Base-by-base conservation (phyloP, 1,140 invertebrate genomes). In the Delia radicum region DNA sequence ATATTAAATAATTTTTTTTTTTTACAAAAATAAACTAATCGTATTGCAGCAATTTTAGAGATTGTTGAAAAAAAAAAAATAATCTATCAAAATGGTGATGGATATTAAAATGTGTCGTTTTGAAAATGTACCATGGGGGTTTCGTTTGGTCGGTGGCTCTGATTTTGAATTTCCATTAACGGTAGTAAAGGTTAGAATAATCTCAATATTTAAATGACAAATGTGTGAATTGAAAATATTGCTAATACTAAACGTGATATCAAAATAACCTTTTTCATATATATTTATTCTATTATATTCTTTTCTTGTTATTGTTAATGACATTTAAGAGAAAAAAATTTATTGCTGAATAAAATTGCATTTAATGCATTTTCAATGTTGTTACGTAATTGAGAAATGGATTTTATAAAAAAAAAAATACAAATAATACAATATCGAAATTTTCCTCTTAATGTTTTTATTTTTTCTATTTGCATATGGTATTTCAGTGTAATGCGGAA, bases 91-190 rank as follows among this genome's bases (percentile, higher is more conserved):
- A 69, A 89, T 89, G 89, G 88, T 88, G 79, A 78, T 88, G 72
- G 88, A 89, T 79, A 82, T 89, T 75, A 90, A 90, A 82, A 89
- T 92, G 81, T 87, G 89, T 63, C 91, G 90, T 85, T 89, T 90
- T 77, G 90, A 91, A 79, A 90, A 89, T 76, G 88, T 88, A 72
- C 90, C 93, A 74, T 98, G 95, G 95, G 95, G 95, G 73, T 97
- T 98, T 88, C 90, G 95, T 33, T 88, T 97, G 63, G 92, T 93
- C 75, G 95, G 95, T 67, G 95, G 95, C 12, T 89, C 90, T 76
- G 94, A 96, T 86, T 95, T 93, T 81, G 91, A 92, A 46, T 91
- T 92, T 78, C 94, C 94, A 5, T 87, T 96, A 46, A 93, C 93
- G 55, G 91, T 96, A 65, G 92, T 95, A 80, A 93, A 92, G 91